Evolutionary conservation across 2,888 invertebrate species (phyloP).

Genomic region (Polydrusus tereticollis): DNA sequence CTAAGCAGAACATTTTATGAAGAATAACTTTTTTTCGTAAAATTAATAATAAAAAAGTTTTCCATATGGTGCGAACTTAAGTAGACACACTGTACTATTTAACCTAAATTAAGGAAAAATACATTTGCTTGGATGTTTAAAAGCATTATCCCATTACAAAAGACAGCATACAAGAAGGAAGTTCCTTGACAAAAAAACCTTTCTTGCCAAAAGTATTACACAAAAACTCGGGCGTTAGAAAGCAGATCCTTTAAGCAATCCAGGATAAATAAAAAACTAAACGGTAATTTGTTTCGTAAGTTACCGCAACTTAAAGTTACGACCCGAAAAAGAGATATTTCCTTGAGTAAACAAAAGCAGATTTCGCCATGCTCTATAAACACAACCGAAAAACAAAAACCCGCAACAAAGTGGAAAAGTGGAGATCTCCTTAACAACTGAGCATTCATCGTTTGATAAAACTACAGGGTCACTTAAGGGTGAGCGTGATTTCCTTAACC

Average conservation of each 20-base stretch:
- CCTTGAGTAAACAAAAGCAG: conserved; percentile 8
- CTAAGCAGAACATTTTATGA: no score
- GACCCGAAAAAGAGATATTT: neutral
- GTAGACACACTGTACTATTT: no score
- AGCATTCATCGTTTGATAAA: conserved; percentile 8
- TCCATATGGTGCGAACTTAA: no score
- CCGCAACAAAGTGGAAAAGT: conserved; percentile 25
- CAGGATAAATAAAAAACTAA: neutral
- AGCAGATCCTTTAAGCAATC: neutral
- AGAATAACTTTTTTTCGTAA: no score
- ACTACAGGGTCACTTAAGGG: conserved; percentile 20
- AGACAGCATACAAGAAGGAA: no score
- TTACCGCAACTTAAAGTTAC: conserved; percentile 11
- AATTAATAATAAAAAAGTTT: no score
- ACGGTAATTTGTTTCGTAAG: neutral
- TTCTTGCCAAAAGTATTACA: neutral
- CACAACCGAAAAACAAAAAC: conserved; percentile 3
- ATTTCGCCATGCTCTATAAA: conserved; percentile 27
- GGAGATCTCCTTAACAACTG: conserved; percentile 17
- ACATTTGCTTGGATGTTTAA: no score
- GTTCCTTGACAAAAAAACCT: neutral
- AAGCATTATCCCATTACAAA: no score
- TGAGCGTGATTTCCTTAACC: no score
- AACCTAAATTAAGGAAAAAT: no score
- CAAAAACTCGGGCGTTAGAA: neutral